Conservation (phyloP, 2,888 invertebrate species). For the Lasioglossum marginatum region DNA sequence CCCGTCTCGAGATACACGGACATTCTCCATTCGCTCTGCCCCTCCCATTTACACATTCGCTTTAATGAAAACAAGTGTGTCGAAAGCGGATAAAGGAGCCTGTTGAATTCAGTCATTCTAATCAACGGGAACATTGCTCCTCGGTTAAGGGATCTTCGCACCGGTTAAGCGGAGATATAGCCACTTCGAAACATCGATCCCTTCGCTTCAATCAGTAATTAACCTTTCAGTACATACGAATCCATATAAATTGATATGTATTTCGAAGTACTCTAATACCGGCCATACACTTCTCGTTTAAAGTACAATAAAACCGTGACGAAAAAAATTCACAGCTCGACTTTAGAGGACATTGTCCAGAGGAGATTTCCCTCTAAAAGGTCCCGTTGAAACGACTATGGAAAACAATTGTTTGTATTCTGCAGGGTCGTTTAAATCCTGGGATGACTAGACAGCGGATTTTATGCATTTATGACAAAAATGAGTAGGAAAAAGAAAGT, state of each 20-base stretch:
- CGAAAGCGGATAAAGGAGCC: neutral
- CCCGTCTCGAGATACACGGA: neutral
- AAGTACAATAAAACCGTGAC: neutral
- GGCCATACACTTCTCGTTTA: neutral
- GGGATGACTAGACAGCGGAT: too few species aligned
- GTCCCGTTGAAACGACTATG: too few species aligned
- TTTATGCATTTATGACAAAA: too few species aligned
- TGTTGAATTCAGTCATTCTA: neutral
- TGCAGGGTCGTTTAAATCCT: too few species aligned
- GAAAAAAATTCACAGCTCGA: too few species aligned
- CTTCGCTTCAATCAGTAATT: neutral
- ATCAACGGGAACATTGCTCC: neutral
- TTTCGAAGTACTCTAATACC: neutral
- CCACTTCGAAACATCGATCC: neutral
- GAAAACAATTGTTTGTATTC: too few species aligned
- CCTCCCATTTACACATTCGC: slow-evolving; percentile 7
- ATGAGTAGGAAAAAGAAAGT: too few species aligned
- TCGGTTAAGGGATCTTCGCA: neutral
- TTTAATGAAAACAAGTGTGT: slow-evolving; percentile 23
- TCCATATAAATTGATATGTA: neutral
- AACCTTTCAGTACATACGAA: neutral
- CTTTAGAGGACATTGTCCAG: too few species aligned
- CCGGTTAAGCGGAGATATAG: neutral
- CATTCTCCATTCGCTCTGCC: slow-evolving; percentile 5
- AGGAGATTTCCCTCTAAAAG: too few species aligned